A percentile compares a stretch with the other conserved stretches of the same genome.
Evolutionary conservation across 2,113 vertebrate species (phyloP).

Genomic region (Clupea harengus): DNA sequence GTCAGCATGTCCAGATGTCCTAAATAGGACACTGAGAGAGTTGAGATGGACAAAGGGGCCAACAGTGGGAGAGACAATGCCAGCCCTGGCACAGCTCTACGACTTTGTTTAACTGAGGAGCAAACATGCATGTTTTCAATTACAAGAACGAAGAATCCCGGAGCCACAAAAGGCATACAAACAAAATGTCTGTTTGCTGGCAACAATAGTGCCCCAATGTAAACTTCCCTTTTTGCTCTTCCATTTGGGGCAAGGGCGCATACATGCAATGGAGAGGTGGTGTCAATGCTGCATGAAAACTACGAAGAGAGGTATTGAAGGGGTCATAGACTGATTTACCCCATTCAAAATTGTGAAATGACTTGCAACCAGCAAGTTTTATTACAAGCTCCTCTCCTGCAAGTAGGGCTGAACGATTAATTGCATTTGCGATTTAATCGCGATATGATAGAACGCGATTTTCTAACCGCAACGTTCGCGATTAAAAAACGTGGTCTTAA

Average conservation of each 20-base stretch:
- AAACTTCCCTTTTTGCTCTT: not conserved
- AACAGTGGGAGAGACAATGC: not conserved
- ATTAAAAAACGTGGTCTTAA: too few species aligned
- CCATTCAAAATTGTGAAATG: not conserved
- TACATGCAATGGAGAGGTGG: not conserved
- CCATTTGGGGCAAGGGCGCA: not conserved
- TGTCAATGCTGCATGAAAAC: not conserved
- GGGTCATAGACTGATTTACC: too few species aligned
- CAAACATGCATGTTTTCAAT: slow-evolving; percentile 8
- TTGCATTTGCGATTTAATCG: too few species aligned
- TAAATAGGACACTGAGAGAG: not conserved
- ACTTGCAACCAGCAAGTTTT: not conserved
- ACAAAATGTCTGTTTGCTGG: not conserved
- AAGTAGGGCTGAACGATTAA: too few species aligned
- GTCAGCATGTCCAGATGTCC: not conserved
- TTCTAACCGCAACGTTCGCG: too few species aligned
- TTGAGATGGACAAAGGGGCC: not conserved
- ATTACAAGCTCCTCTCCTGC: not conserved
- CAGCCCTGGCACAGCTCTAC: not conserved
- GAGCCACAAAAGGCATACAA: slow-evolving; percentile 8
- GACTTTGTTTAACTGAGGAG: not conserved
- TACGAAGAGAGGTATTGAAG: not conserved
- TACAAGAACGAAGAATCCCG: not conserved
- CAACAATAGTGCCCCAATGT: not conserved
- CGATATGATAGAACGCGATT: too few species aligned